Evolutionary conservation across 2,888 invertebrate species (phyloP), one percentile per base, ranked within the genome.

Genomic region (Anthrax anthrax): DNA sequence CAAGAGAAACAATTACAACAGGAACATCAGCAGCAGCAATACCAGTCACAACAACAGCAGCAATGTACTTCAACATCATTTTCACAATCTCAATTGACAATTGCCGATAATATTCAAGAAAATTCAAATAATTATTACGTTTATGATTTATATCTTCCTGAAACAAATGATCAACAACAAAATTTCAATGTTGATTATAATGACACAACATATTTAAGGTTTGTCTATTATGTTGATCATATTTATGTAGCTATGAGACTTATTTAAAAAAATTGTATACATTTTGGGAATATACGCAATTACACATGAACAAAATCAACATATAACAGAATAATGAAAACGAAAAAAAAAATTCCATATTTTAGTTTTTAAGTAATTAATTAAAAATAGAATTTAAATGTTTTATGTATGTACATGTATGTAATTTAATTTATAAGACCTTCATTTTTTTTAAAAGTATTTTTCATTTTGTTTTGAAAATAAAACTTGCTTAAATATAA

Each of bases 91-190:
- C 9, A 12, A 32, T 12, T 23, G 23, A 23, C 23, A 23, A 4
- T 8, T 23, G 4, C 23, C 8, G 8, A 3, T 1, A 32, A 12
- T 12, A 12, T 16, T 19, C 41, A 23, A 13, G 10, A 23, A 8
- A 38, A 39, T 27, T 47, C 57, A 55, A 57, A 57, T 32, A 61
- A 68, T 38, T 61, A 64, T 44, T 80, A 72, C 60, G 79, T 80
- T 9, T 80, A 78, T 53, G 80, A 80, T 62, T 66, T 80, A 27
- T 80, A 80, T 64, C 74, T 75, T 56, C 73, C 75, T 12, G 63
- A 70, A 53, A 36, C n/a, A 3, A 68, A 68, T 52, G 69, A 70
- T 18, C 68, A 70, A 52, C 68, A 70, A 52, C 68, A 73, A 39
- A 65, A 67, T 36, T 67, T 71, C 49, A 57, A 69, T 52, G 60